phyloP scores from a whole-genome alignment of 2,888 invertebrate genomes.

The Hypena proboscidalis region DNA sequence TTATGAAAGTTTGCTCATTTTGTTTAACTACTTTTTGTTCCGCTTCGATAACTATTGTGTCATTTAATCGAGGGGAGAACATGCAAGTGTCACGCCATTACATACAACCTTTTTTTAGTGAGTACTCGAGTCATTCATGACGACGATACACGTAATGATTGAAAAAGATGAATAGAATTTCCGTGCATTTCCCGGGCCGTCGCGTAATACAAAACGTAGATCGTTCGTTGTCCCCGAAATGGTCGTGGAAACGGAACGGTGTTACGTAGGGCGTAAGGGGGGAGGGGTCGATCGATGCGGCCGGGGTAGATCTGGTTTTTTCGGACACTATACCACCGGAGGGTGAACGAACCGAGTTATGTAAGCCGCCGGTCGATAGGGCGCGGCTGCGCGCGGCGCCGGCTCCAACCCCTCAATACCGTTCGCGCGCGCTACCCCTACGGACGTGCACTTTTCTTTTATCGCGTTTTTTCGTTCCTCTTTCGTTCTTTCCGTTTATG shows the following conservation, averaged over 20 bases:
- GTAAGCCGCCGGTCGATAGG: conserved; percentile 76
- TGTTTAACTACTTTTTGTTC: neutral
- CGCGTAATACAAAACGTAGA: conserved; percentile 14
- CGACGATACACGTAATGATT: too few relatives aligned
- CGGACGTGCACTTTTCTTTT: conserved; percentile 84
- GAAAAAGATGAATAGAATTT: neutral
- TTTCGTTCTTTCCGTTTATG: conserved; percentile 86
- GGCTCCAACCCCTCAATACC: conserved; percentile 63
- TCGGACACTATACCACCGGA: conserved; percentile 82
- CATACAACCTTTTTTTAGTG: too few relatives aligned
- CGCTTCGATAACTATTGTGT: conserved; percentile 2
- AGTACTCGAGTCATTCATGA: too few relatives aligned
- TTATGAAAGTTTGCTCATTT: neutral
- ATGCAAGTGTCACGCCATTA: conserved; percentile 2
- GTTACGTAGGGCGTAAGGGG: conserved; percentile 43
- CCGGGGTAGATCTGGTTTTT: conserved; percentile 78
- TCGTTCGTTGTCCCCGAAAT: conserved; percentile 33
- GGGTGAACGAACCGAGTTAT: conserved; percentile 84
- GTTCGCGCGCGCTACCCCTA: conserved; percentile 79
- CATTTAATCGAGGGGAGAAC: conserved; percentile 5
- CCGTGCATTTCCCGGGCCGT: conserved; percentile 4
- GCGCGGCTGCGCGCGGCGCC: conserved; percentile 63
- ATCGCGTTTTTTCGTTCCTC: conserved; percentile 85
- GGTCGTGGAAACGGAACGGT: conserved; percentile 35
- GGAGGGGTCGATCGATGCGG: conserved; percentile 73